Percentiles rank a stretch among this genome's conserved stretches.
Conservation (phyloP, 2,113 vertebrate genomes). For the Hyaena hyaena region DNA sequence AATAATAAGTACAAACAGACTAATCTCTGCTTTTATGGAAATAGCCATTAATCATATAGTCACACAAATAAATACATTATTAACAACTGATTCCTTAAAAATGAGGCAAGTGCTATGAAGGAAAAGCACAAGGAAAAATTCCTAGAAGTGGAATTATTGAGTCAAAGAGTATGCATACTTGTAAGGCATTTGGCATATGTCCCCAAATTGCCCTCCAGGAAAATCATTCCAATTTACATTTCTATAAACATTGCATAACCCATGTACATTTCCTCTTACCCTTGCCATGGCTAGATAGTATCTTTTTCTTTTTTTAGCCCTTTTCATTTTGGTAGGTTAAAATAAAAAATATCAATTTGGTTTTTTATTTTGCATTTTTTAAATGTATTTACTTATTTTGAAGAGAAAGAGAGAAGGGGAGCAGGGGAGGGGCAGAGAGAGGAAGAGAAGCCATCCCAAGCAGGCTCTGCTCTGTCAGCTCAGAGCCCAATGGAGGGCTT, state of each 20-base stretch:
- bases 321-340: neutral
- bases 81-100: neutral
- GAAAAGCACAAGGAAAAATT: neutral
- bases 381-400: too few relatives aligned
- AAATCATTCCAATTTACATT: conserved; percentile 14
- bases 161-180: neutral
- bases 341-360: neutral
- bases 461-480: too few relatives aligned
- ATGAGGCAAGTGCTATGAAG: neutral
- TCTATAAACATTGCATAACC: neutral
- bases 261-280: neutral
- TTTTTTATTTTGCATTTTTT: neutral
- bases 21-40: neutral
- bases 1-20: neutral
- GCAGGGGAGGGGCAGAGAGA: too few relatives aligned
- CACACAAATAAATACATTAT: neutral
- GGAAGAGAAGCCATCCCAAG: too few relatives aligned
- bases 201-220: neutral
- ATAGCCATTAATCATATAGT: neutral
- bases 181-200: neutral
- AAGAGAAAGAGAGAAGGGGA: too few relatives aligned
- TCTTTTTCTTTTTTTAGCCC: neutral
- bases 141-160: neutral
- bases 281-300: neutral
- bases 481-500: too few relatives aligned